A percentile compares a stretch with the other conserved stretches of the same genome.
Evolutionary conservation across 2,888 invertebrate genomes (phyloP).

Genomic region (Nomada ferruginata): DNA sequence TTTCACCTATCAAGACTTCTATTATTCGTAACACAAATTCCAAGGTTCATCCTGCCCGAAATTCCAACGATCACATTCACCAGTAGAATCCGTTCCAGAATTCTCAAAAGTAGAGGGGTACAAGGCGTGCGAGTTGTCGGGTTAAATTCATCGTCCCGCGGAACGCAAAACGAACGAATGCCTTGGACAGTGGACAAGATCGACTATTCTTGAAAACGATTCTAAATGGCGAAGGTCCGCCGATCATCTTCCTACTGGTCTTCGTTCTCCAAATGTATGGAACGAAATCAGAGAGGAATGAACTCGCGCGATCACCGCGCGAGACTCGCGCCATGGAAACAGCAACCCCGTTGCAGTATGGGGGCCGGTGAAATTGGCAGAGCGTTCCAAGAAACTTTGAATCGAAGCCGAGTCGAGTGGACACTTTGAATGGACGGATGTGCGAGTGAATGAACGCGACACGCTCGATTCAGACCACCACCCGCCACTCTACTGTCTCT

Average conservation of each 20-base stretch:
- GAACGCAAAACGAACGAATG: slow-evolving; percentile 40
- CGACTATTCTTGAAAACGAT: slow-evolving; percentile 40
- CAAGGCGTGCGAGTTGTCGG: neutral
- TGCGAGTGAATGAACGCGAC: slow-evolving; percentile 73
- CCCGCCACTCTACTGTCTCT: neutral
- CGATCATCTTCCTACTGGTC: slow-evolving; percentile 20
- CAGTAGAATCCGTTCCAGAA: slow-evolving; percentile 30
- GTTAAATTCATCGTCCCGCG: slow-evolving; percentile 19
- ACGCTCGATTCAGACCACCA: slow-evolving; percentile 20
- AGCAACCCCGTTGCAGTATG: slow-evolving; percentile 42
- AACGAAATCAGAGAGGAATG: neutral
- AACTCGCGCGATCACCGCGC: neutral
- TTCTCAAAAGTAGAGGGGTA: neutral
- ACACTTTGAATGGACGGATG: slow-evolving; percentile 69
- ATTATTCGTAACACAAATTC: too few relatives aligned
- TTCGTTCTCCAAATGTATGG: neutral
- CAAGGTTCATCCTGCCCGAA: too few relatives aligned
- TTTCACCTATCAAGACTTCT: too few relatives aligned
- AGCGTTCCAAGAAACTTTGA: slow-evolving; percentile 81
- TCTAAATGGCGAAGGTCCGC: slow-evolving; percentile 26
- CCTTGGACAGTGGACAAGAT: slow-evolving; percentile 48
- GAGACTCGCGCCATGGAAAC: slow-evolving; percentile 44
- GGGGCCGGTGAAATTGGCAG: slow-evolving; percentile 81
- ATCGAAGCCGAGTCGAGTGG: slow-evolving; percentile 80
- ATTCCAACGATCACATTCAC: too few relatives aligned